These are phyloP conservation scores for Anthoscopus minutus DNA, from an alignment of 2,113 vertebrate species.

Conservation along the genomic window DNA sequence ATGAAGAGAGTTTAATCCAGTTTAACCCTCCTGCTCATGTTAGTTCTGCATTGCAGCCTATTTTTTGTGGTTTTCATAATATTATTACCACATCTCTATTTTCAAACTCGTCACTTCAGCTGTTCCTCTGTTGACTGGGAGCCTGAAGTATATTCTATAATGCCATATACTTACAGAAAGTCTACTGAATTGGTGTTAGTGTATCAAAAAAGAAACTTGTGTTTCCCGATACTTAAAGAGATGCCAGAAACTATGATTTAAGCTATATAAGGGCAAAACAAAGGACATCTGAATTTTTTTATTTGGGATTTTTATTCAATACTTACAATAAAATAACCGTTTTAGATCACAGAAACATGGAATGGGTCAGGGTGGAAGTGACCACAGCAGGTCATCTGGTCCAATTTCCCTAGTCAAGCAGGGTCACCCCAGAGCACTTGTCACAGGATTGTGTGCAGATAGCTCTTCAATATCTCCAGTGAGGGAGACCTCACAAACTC, in stretches of 20 bases:
- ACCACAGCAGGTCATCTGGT: fast-evolving
- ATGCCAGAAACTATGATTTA: not conserved
- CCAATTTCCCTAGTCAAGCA: not conserved
- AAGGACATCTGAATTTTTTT: not conserved
- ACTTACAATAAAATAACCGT: not conserved
- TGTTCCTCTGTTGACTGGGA: not conserved
- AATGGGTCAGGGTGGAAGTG: not conserved
- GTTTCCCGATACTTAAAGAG: not conserved
- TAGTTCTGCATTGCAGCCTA: not conserved
- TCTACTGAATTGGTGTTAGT: not conserved
- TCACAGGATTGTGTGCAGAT: not conserved
- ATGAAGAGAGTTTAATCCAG: not conserved
- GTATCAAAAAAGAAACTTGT: not conserved
- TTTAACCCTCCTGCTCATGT: not conserved
- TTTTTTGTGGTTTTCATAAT: not conserved
- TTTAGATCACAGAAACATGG: not conserved
- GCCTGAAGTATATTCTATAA: not conserved
- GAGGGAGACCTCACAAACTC: not conserved
- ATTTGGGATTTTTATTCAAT: not conserved
- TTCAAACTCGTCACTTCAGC: not conserved
- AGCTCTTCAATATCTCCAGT: not conserved
- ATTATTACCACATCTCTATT: not conserved
- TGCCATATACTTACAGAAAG: not conserved
- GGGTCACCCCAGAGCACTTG: not conserved
- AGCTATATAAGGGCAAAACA: not conserved